A percentile compares a stretch with the other conserved stretches of the same genome.
These are phyloP conservation scores for Rhynchotus rufescens DNA, from an alignment of 2,797 vertebrate genomes.

Conservation along the genomic window DNA sequence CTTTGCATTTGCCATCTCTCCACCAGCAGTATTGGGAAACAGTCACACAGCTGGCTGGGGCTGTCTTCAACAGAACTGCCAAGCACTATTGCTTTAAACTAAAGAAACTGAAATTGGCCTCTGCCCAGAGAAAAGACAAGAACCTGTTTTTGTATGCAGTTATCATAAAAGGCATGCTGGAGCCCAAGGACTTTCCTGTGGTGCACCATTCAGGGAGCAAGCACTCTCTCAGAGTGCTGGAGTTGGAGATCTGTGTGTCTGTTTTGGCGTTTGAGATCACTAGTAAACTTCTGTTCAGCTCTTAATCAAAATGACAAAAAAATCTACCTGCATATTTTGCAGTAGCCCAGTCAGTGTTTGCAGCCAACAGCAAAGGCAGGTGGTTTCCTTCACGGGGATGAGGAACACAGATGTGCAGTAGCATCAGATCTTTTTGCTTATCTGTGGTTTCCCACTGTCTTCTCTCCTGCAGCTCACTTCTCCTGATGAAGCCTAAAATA, in stretches of 20 bases:
- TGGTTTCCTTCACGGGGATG: neutral
- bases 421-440: neutral
- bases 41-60: neutral
- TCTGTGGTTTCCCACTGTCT: accelerated
- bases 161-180: neutral
- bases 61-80: neutral
- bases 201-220: neutral
- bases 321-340: neutral
- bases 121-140: neutral
- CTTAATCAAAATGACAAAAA: neutral
- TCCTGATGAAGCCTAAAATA: neutral
- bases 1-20: neutral
- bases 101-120: neutral
- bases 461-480: neutral
- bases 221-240: neutral
- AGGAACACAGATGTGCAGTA: accelerated
- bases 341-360: neutral
- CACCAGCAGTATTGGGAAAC: neutral
- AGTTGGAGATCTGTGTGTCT: neutral
- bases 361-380: neutral
- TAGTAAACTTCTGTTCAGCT: neutral
- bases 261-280: neutral
- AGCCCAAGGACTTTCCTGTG: neutral
- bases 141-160: neutral
- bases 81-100: neutral